Base-by-base conservation (phyloP, 2,797 vertebrate species). In the Stomatorhinus walkeri region DNA sequence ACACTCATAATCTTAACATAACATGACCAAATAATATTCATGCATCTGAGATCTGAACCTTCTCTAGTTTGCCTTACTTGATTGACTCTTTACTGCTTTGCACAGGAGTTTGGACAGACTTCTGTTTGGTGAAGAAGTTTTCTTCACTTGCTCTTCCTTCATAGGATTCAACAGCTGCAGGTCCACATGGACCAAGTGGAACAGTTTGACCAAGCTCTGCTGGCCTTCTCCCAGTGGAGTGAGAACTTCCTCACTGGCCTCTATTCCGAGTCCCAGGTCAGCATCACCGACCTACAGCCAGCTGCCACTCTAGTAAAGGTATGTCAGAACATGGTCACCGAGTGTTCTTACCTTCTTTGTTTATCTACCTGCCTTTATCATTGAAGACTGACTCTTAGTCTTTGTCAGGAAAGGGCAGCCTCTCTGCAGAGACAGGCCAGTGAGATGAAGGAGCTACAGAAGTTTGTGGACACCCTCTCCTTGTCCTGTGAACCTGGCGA, bases 171-270 rank as follows among this genome's bases (percentile, higher is more conserved):
- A 89, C 94, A 95, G 68, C 94, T 99, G 90, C 93, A 96, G n/a
- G 93, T 94, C 1, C 95, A 97, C 86, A 92, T 97, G 87, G 91
- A 93, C 28, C 95, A 96, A 87, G 93, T 98, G 81, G 94, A 95
- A 88, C 94, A 96, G 87, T 98, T 98, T 93, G 97, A 98, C 92
- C 95, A 97, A 90, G 91, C 95, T 7, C 93, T 98, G 52, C 93
- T 97, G 88, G 93, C 92, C 51, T 94, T 98, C 91, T 97, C 96
- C 52, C 94, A 97, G 76, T 98, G 96, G 95, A 97, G 97, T 92
- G 97, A 98, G 91, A 94, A 94, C 91, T 97, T 98, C 90, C 95
- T 97, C 89, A 94, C 94, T 89, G 94, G 95, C 87, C 92, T 99
- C 88, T 97, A 97, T 90, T 93, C 91, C 19, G 96, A 96, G 79